Percentiles rank a stretch among this genome's conserved stretches.
Evolutionary conservation across 2,888 invertebrate genomes (phyloP).

Genomic region (Embidobia sp.): DNA sequence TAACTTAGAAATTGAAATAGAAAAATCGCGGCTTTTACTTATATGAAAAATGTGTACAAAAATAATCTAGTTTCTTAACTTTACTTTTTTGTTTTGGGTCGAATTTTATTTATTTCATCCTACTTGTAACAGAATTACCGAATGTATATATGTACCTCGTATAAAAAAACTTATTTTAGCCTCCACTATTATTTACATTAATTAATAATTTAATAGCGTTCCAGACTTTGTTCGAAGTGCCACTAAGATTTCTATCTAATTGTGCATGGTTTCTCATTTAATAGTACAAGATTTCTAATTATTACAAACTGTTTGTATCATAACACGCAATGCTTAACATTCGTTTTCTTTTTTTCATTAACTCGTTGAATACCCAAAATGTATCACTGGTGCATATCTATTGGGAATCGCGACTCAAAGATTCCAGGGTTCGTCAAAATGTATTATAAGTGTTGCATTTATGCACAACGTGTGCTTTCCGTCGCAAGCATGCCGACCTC

Average conservation of each 20-base stretch:
- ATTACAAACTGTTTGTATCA: constrained; percentile 6
- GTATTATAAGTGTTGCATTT: constrained; percentile 42
- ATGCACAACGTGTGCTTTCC: constrained; percentile 34
- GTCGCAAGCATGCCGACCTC: constrained; percentile 21
- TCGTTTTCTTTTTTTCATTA: not conserved
- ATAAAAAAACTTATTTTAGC: no score
- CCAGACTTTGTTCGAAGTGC: no score
- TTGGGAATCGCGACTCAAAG: constrained; percentile 20
- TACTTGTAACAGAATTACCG: no score
- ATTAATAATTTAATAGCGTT: not conserved
- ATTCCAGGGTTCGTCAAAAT: constrained; percentile 17
- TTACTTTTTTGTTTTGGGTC: not conserved
- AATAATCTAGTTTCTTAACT: not conserved
- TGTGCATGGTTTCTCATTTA: no score
- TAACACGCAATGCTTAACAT: constrained; percentile 22
- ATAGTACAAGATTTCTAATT: not conserved
- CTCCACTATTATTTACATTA: constrained; percentile 2
- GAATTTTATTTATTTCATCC: constrained; percentile 5
- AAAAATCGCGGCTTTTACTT: constrained; percentile 15
- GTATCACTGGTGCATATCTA: constrained; percentile 43
- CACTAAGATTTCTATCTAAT: no score
- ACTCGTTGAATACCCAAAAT: not conserved
- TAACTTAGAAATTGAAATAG: not conserved
- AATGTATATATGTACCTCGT: no score
- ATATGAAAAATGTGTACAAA: constrained; percentile 4